A percentile compares a stretch with the other conserved stretches of the same genome.
phyloP scores from a whole-genome alignment of 1,140 invertebrate species.

The Drosophila subpulchrella region DNA sequence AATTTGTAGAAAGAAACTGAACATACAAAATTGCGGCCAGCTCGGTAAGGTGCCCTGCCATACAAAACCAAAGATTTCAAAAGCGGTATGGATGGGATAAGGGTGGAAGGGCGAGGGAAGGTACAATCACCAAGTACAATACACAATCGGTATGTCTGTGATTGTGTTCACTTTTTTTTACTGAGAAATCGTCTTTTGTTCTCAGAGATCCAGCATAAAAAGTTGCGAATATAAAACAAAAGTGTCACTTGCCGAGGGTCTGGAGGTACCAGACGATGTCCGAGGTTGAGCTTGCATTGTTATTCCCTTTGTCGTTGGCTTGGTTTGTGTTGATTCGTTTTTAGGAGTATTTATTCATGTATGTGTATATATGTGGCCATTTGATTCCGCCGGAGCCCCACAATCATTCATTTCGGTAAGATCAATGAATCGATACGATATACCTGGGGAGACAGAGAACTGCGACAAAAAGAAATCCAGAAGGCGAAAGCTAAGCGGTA shows the following conservation, averaged over 20 bases:
- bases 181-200: constrained; percentile 74
- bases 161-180: constrained; percentile 64
- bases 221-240: constrained; percentile 82
- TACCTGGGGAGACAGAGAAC: constrained; percentile 38
- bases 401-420: constrained; percentile 81
- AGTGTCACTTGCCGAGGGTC: constrained; percentile 72
- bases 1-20: background rate
- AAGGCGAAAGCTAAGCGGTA: constrained; percentile 34
- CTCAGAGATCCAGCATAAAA: constrained; percentile 67
- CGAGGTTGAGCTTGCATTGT: constrained; percentile 68
- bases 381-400: constrained; percentile 58
- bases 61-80: background rate
- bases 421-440: constrained; percentile 79
- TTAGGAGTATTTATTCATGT: constrained; percentile 17
- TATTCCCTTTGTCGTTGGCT: constrained; percentile 49
- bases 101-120: background rate
- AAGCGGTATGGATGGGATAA: background rate
- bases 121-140: constrained; percentile 45
- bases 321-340: constrained; percentile 36
- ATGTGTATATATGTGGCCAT: constrained; percentile 33
- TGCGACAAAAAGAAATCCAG: constrained; percentile 66
- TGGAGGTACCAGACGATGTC: constrained; percentile 40
- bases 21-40: background rate
- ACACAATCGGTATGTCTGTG: constrained; percentile 45
- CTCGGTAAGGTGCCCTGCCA: background rate